A percentile compares a stretch with the other conserved stretches of the same genome.
phyloP scores from a whole-genome alignment of 2,888 invertebrate species.

The Ametastegia equiseti region DNA sequence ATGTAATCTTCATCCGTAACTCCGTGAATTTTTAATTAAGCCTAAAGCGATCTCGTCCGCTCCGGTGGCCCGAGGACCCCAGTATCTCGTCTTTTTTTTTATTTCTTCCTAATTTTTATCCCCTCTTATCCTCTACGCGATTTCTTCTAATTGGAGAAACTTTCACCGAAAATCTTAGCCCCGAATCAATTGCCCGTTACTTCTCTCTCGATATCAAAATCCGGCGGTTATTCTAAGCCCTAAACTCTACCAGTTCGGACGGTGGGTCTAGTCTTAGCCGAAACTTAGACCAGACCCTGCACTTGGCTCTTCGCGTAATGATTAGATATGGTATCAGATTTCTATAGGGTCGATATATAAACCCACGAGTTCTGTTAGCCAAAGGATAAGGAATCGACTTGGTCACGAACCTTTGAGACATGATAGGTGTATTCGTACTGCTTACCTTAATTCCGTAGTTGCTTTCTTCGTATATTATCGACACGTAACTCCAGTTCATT shows the following conservation, averaged over 20 bases:
- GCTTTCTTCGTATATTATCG: constrained; percentile 96
- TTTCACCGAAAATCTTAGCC: background rate
- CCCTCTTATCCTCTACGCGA: background rate
- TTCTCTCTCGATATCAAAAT: background rate
- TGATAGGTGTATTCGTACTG: constrained; percentile 46
- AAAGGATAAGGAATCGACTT: background rate
- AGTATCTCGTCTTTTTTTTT: background rate
- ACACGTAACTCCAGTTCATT: constrained; percentile 95
- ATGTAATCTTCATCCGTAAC: background rate
- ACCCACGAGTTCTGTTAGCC: background rate
- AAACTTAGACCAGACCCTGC: background rate
- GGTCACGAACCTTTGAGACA: no score
- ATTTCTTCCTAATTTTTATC: background rate
- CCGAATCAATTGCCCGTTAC: background rate
- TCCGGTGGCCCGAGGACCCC: background rate
- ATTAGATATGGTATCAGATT: background rate
- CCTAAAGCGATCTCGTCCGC: background rate
- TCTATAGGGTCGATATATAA: background rate
- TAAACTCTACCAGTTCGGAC: background rate
- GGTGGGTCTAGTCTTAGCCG: background rate
- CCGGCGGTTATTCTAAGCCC: background rate
- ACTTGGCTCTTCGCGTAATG: background rate
- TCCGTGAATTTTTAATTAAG: constrained; percentile 2
- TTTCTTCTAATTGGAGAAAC: constrained; percentile 9
- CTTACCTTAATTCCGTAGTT: constrained; percentile 96